Base-by-base conservation (phyloP, 2,888 invertebrate species). In the Cryptosula pallasiana region DNA sequence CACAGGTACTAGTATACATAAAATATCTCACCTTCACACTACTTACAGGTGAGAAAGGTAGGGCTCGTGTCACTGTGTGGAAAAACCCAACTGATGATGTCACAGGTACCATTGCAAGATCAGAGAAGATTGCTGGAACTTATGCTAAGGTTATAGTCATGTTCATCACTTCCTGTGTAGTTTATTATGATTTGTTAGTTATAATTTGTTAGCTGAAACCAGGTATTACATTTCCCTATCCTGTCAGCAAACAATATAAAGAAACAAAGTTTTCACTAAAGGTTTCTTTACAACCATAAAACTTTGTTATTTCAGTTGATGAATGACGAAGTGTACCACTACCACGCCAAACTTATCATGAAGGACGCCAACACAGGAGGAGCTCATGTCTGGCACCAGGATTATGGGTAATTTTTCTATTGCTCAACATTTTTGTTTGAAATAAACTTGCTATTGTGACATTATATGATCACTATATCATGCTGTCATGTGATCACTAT, bases 271-370 rank as follows among this genome's bases (percentile, higher is more conserved):
- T n/a, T n/a, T n/a, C n/a, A n/a, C n/a, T n/a, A n/a, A n/a, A n/a
- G n/a, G n/a, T n/a, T n/a, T n/a, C n/a, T n/a, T n/a, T n/a, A n/a
- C n/a, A n/a, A n/a, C n/a, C n/a, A n/a, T n/a, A n/a, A n/a, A n/a
- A n/a, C n/a, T n/a, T n/a, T n/a, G n/a, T n/a, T n/a, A n/a, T 73
- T 75, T n/a, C 75, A 81, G 82, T 72, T 83, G 35, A 75, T 82
- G 45, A 80, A 79, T 0, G 82, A 82, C 3, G 82, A 82, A 71
- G 78, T 81, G 34, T 83, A 83, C 73, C 82, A 82, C 73, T 82
- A 83, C 74, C 83, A 83, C 74, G 81, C 81, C 29, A 83, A 83
- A 73, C 77, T 83, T 57, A 81, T 83, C 79, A 82, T 81, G 80
- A 83, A 83, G 70, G 81, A 81, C 54, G 76, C 82, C 0, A 75